Base-by-base conservation (phyloP, 2,888 invertebrate genomes). In the Epistrophella euchroma region DNA sequence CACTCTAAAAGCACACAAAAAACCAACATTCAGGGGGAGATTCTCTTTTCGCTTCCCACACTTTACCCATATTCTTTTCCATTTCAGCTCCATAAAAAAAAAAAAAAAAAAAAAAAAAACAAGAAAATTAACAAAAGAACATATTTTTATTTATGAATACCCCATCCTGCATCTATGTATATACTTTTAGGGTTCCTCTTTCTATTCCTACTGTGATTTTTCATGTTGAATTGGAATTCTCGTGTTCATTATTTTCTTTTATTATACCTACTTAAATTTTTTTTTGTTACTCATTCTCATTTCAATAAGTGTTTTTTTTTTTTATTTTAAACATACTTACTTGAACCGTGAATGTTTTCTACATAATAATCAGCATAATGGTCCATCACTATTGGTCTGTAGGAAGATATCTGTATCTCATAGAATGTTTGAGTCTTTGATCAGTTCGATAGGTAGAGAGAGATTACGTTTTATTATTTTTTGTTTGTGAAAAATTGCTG, bases 251-350 rank as follows among this genome's bases (percentile, higher is more conserved):
- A 32, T 71, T 28, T 43, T 50, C 17, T 70, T 79, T 72, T 66
- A 55, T 60, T 77, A n/a, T n/a, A 64, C 47, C 50, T 58, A 71
- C 32, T 66, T 66, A 28, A 4, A 19, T 13, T 28, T 64, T 45
- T 80, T 86, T 81, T 81, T 70, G 3, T 9, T 13, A 55, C 15
- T 28, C 62, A 73, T 77, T 56, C 52, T 58, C 71, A 71, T 74
- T 73, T 78, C 55, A 82, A 82, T 86, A 52, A 78, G 55, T 32
- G 47, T 58, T 81, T 74, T 62, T 66, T 32, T 66, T 15, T 35
- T 50, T 22, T 47, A n/a, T 66, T 50, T 62, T 68, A 11, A 25
- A 22, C 15, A 10, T 25, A 25, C 52, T 6, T 37, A 32, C 32
- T 32, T 66, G 28, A 47, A 66, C 32, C 43, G 47, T 47, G 19